Evolutionary conservation across 2,888 invertebrate genomes (phyloP), one percentile per base, ranked within the genome.

Genomic region (Ptilodon capucinus): DNA sequence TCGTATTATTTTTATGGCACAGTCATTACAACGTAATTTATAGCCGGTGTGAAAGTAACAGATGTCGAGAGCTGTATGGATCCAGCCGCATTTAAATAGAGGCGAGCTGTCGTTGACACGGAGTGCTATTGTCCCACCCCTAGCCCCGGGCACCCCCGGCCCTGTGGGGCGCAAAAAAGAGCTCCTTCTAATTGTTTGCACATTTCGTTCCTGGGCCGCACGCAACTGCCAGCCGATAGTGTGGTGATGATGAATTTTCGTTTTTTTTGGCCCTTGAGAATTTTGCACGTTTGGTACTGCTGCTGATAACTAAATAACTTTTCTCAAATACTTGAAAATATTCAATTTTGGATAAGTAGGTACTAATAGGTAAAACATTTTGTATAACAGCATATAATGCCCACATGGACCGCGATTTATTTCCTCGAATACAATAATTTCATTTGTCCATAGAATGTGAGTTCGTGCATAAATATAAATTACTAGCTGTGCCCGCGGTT

Each of bases 171-270:
- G 72, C 77, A 82, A 86, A 86, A 84, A 86, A 84, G 78, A 76
- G 77, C 81, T 79, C 81, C 70, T 79, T 76, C 81, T 87, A 87
- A 89, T 90, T 90, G 90, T 90, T 90, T 89, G 90, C 87, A 84
- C 90, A 87, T 89, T 90, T 89, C 69, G 71, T 81, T 71, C 77
- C 74, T 71, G 72, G 64, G 67, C 65, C 71, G 69, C 76, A 69
- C 71, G 68, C 69, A 67, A 58, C 54, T 39, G 55, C 23, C 42
- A 51, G 51, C 52, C 50, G 58, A 13, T 51, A 62, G 64, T 58
- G 60, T 63, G 59, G 68, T 58, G 59, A 21, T 13, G 18, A 39
- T 38, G n/a, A n/a, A 42, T 28, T 35, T 42, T 40, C 34, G 40
- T 25, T 40, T 32, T 34, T 16, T n/a, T n/a, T n/a, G n/a, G n/a